Conservation (phyloP, 1,140 invertebrate genomes). For the Conus betulinus region DNA sequence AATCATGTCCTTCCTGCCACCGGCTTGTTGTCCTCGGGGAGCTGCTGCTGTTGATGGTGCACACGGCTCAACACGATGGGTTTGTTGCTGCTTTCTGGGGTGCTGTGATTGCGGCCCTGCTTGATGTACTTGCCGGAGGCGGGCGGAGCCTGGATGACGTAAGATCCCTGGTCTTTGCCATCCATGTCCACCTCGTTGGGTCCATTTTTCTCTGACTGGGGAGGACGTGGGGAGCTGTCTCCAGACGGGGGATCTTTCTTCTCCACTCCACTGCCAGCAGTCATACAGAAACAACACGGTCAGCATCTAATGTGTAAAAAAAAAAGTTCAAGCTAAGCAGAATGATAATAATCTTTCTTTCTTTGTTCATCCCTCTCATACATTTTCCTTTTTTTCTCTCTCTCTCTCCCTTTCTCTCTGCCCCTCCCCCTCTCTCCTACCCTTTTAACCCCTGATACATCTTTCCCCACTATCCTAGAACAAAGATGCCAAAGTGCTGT, state of each 20-base stretch:
- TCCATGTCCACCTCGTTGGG: slow-evolving; percentile 36
- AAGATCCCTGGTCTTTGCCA: background rate
- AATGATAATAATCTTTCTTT: too few relatives aligned
- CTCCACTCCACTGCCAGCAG: slow-evolving; percentile 57
- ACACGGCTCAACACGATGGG: background rate
- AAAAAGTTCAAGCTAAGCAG: too few relatives aligned
- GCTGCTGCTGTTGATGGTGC: background rate
- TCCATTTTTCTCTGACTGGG: slow-evolving; percentile 50
- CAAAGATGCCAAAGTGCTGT: too few relatives aligned
- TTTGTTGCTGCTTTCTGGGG: slow-evolving; percentile 14
- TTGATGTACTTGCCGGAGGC: slow-evolving; percentile 48
- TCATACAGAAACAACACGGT: background rate
- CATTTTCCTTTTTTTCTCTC: too few relatives aligned
- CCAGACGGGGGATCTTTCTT: slow-evolving; percentile 56
- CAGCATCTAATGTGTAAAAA: background rate
- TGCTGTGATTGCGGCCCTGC: slow-evolving; percentile 45
- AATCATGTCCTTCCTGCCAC: background rate
- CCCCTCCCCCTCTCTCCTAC: too few relatives aligned
- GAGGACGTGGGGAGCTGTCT: slow-evolving; percentile 18
- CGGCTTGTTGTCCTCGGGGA: background rate
- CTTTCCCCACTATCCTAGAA: too few relatives aligned
- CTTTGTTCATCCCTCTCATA: too few relatives aligned
- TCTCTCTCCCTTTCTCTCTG: too few relatives aligned
- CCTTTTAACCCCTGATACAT: too few relatives aligned
- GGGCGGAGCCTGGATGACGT: slow-evolving; percentile 30